Evolutionary conservation across 2,888 invertebrate species (phyloP).

Genomic region (Meloe dianella): DNA sequence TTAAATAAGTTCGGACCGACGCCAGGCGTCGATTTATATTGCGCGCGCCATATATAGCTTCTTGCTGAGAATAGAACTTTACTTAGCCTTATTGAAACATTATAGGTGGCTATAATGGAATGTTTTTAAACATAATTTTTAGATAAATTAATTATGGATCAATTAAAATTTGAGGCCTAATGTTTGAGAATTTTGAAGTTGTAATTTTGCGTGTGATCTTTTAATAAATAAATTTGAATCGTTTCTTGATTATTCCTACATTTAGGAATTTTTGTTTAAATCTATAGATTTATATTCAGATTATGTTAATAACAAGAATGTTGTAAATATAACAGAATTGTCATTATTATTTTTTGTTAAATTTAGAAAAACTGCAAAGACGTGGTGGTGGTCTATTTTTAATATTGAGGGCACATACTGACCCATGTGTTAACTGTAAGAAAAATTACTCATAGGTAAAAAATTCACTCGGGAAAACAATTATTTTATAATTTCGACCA

Average conservation of each 20-base stretch:
- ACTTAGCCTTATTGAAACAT: constrained; percentile 24
- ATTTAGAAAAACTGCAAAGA: background rate
- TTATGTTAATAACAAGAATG: constrained; percentile 3
- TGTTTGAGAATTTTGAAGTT: background rate
- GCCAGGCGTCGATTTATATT: constrained; percentile 40
- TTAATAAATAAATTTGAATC: background rate
- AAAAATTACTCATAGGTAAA: background rate
- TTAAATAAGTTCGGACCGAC: constrained; percentile 53
- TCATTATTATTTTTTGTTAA: constrained; percentile 13
- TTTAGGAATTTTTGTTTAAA: background rate
- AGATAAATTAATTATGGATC: background rate
- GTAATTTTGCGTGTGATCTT: background rate
- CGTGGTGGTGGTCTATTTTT: background rate
- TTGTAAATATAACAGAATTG: background rate
- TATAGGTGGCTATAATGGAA: constrained; percentile 19
- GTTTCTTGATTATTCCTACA: background rate
- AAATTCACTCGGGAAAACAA: background rate
- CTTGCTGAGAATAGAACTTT: constrained; percentile 49
- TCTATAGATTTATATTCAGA: background rate
- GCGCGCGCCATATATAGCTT: constrained; percentile 53
- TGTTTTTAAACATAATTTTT: background rate
- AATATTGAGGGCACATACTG: constrained; percentile 16
- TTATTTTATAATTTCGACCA: background rate
- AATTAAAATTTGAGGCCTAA: background rate
- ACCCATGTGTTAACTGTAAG: constrained; percentile 11